These are phyloP conservation scores for Epinephelus awoara DNA, from an alignment of 2,797 vertebrate species.

Conservation along the genomic window DNA sequence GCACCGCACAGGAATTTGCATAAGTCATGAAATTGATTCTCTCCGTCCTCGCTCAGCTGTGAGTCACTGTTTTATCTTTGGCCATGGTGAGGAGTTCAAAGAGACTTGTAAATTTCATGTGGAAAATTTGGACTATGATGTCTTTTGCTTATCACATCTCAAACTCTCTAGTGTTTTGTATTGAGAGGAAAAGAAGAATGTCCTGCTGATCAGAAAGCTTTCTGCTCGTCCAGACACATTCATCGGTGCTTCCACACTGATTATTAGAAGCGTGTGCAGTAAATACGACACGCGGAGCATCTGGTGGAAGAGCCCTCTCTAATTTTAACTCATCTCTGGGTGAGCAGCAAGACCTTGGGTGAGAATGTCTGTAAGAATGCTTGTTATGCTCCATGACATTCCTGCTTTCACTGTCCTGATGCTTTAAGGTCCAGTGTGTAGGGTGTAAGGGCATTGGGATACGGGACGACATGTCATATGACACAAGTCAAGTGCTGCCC, in stretches of 20 bases:
- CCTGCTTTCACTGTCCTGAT: not conserved
- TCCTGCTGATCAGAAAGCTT: slow-evolving; percentile 53
- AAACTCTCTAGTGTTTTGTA: slow-evolving; percentile 20
- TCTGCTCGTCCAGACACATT: slow-evolving; percentile 50
- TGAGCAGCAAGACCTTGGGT: slow-evolving; percentile 3
- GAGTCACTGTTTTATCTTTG: slow-evolving; percentile 40
- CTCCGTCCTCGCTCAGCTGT: slow-evolving; percentile 14
- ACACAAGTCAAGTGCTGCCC: no score
- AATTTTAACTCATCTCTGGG: slow-evolving; percentile 33
- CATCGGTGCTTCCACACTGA: slow-evolving; percentile 38
- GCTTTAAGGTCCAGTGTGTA: not conserved
- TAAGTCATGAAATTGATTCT: slow-evolving; percentile 49
- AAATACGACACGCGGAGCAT: slow-evolving; percentile 37
- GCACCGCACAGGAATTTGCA: slow-evolving; percentile 25
- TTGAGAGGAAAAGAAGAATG: slow-evolving; percentile 33
- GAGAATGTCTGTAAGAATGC: not conserved
- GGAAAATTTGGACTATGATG: slow-evolving; percentile 24
- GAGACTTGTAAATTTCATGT: slow-evolving; percentile 44
- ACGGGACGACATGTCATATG: no score
- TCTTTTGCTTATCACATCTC: slow-evolving; percentile 29
- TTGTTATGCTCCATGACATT: not conserved
- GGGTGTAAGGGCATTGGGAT: no score
- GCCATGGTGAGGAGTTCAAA: slow-evolving; percentile 58
- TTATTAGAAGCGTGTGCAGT: slow-evolving; percentile 56
- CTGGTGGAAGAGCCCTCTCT: slow-evolving; percentile 28